Base-by-base conservation (phyloP, 1,140 invertebrate genomes). In the Anastatus disparis region DNA sequence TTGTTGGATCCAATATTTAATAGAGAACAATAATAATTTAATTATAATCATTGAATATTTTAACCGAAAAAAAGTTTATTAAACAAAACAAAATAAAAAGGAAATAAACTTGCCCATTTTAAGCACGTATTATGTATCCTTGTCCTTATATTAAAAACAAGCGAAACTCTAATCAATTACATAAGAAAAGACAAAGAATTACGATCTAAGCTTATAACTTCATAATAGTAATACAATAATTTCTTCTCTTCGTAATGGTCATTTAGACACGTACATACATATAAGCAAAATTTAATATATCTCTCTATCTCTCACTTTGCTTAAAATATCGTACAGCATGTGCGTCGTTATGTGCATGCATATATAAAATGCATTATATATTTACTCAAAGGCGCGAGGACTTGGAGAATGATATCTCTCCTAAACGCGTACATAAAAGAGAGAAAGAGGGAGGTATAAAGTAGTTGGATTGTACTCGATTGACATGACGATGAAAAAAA, bases 401-500 rank as follows among this genome's bases (percentile, higher is more conserved):
- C 69, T 48, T 67, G 61, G 50, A 70, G 53, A 77, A 75, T 68
- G 69, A 76, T 77, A 73, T 77, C 70, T 64, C 53, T 58, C 55
- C 65, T 59, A 48, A 22, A 24, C 38, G 46, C 52, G 38, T 66
- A 55, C 27, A 17, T 31, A 35, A 58, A 22, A 35, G 24, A 12
- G 15, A 24, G 50, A 27, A 8, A 35, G 31, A 3, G 10, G 26
- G 62, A 53, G 20, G 17, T 62, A 68, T 74, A 77, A n/a, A 80
- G 77, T 79, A 79, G 78, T 77, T 78, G 73, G 77, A 79, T 80
- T 77, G 76, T 72, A 58, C 78, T 79, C 75, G 77, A 79, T 74
- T 74, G 78, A 78, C 77, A 79, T 72, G 77, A 77, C 76, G 76
- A 71, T 58, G 48, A 64, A 77, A n/a, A n/a, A n/a, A n/a, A n/a